Conservation (phyloP, 2,113 vertebrate species). For the Grantiella picta region DNA sequence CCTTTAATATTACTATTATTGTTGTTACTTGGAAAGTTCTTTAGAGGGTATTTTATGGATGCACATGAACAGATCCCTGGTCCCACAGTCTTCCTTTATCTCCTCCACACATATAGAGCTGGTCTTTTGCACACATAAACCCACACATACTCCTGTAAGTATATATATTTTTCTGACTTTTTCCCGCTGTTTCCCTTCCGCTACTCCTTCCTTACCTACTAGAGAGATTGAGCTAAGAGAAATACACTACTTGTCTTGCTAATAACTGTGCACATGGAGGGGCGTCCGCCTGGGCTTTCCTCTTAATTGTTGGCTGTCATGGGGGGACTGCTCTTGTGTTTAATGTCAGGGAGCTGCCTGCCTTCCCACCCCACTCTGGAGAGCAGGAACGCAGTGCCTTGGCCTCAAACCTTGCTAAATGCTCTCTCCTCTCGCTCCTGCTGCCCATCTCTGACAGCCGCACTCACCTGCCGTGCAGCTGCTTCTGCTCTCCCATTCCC, state of each 20-base stretch:
- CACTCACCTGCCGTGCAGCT: not conserved
- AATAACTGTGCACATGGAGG: slow-evolving; percentile 23
- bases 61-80: not conserved
- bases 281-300: not conserved
- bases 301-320: not conserved
- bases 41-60: not conserved
- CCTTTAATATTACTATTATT: not conserved
- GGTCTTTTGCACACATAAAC: not conserved
- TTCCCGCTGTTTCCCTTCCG: not conserved
- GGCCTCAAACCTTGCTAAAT: not conserved
- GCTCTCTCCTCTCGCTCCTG: not conserved
- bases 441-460: not conserved
- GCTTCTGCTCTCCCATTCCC: not conserved
- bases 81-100: not conserved
- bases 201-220: not conserved
- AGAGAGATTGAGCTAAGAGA: slow-evolving; percentile 11
- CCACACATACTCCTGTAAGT: not conserved
- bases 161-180: not conserved
- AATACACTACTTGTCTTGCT: slow-evolving; percentile 23
- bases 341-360: not conserved
- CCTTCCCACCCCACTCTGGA: not conserved
- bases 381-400: not conserved
- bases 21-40: not conserved
- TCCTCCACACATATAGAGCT: not conserved
- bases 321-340: not conserved